Evolutionary conservation across 2,113 vertebrate species (phyloP), one percentile per base, ranked within the genome.

Genomic region (Cyprinodon variegatus): DNA sequence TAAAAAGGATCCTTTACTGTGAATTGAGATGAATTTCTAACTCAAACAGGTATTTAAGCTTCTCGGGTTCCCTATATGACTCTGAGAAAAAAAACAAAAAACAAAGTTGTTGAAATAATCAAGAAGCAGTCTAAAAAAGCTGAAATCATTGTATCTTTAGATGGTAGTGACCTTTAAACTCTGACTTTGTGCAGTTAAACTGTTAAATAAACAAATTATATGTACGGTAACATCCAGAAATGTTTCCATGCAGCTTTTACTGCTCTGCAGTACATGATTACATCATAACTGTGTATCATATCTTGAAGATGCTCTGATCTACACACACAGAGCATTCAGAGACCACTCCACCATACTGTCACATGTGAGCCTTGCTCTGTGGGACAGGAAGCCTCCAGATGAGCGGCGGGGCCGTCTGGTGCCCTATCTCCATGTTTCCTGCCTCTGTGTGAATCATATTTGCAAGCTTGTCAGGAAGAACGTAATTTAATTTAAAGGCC

Each of bases 281-380:
- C 1, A 29, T 29, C 29, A 29, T 29, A 29, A 29, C 29, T 29
- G 29, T 29, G 29, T 29, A 29, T 29, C 1, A 29, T 29, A 29
- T 29, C 29, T 29, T 29, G 29, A 29, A 15, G 57, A 20, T 61
- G 63, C 70, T 48, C 20, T n/a, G 59, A 75, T 61, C 43, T 20
- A 29, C n/a, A 63, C 45, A 64, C 64, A 65, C 76, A 72, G n/a
- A 37, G 69, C 9, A 64, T 66, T 68, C 72, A 70, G 48, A 74
- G 61, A 61, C 7, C 67, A 57, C 14, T 46, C 75, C 81, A 72
- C 65, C 78, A 74, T 74, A 82, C 83, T 85, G 85, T 89, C 88
- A 81, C 74, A 77, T 88, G 48, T 78, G 50, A 80, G 86, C 79
- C 62, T 29, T 62, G 45, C 75, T 86, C 65, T 17, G 70, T 10